Evolutionary conservation across 2,797 vertebrate genomes (phyloP).

Genomic region (Sebastes oblongus): DNA sequence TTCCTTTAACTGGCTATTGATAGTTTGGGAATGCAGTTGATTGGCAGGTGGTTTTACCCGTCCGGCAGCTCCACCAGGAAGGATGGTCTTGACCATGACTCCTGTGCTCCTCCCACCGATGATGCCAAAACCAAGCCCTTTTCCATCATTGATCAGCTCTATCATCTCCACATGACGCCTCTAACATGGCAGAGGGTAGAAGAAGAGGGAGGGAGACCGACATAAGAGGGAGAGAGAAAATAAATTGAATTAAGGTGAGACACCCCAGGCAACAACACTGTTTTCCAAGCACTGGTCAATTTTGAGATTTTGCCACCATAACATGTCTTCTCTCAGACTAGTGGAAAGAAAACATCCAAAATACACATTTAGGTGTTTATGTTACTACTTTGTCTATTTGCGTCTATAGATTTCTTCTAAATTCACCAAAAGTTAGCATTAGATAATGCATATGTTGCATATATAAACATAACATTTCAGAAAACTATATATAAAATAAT

Average conservation of each 20-base stretch:
- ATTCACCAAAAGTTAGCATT: too few species aligned
- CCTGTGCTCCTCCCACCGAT: constrained; percentile 92
- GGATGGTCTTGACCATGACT: constrained; percentile 94
- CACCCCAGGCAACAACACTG: too few species aligned
- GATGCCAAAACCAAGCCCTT: constrained; percentile 95
- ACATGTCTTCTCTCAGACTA: too few species aligned
- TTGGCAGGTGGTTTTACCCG: constrained; percentile 77
- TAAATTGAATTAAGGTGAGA: not conserved
- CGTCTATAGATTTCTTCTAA: too few species aligned
- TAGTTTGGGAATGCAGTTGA: not conserved
- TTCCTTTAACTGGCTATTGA: not conserved
- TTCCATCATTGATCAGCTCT: constrained; percentile 91
- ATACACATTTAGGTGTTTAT: too few species aligned
- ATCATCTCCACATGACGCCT: constrained; percentile 90
- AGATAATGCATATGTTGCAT: too few species aligned
- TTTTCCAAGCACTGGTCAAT: too few species aligned
- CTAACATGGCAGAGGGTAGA: constrained; percentile 61
- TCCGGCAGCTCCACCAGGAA: constrained; percentile 92
- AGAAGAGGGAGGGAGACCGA: not conserved
- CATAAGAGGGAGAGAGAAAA: not conserved
- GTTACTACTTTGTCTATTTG: rapidly evolving
- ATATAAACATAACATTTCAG: too few species aligned
- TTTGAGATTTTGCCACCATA: too few species aligned
- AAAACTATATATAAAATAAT: too few species aligned
- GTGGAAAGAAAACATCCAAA: too few species aligned